Evolutionary conservation across 2,113 vertebrate species (phyloP).

Genomic region (Pelobates fuscus): DNA sequence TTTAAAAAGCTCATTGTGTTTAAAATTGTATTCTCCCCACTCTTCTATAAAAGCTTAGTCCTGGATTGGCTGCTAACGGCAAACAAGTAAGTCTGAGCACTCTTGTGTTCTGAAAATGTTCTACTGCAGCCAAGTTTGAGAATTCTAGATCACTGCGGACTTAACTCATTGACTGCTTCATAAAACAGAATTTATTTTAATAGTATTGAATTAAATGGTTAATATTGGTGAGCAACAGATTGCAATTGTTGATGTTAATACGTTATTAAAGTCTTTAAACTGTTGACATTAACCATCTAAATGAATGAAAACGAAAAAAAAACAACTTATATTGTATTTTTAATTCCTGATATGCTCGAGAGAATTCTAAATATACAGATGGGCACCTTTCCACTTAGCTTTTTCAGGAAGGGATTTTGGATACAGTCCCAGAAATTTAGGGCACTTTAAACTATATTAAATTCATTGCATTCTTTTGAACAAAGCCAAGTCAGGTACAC

Average conservation of each 20-base stretch:
- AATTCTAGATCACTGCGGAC: too few relatives aligned
- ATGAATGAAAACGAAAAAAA: too few relatives aligned
- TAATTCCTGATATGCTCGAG: too few relatives aligned
- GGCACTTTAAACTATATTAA: slow-evolving; percentile 17
- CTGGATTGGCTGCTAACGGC: slow-evolving; percentile 11
- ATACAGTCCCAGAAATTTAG: slow-evolving; percentile 18
- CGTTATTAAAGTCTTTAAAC: too few relatives aligned
- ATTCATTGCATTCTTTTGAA: slow-evolving; percentile 17
- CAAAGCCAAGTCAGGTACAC: not conserved
- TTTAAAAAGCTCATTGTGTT: slow-evolving; percentile 39
- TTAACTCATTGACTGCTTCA: too few relatives aligned
- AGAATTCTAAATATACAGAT: not conserved
- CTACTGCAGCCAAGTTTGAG: not conserved
- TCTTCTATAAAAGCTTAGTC: slow-evolving; percentile 21
- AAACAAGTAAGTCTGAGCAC: slow-evolving; percentile 19
- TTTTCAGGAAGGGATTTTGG: slow-evolving; percentile 15
- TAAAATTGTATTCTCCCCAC: slow-evolving; percentile 21
- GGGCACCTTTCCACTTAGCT: slow-evolving; percentile 16
- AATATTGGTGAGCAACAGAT: too few relatives aligned
- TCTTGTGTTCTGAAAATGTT: not conserved
- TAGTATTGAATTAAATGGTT: too few relatives aligned
- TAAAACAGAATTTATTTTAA: too few relatives aligned
- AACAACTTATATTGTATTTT: too few relatives aligned
- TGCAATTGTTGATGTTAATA: too few relatives aligned
- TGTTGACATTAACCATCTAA: too few relatives aligned